Base-by-base conservation (phyloP, 2,797 vertebrate species). In the Benthosema pterotum region DNA sequence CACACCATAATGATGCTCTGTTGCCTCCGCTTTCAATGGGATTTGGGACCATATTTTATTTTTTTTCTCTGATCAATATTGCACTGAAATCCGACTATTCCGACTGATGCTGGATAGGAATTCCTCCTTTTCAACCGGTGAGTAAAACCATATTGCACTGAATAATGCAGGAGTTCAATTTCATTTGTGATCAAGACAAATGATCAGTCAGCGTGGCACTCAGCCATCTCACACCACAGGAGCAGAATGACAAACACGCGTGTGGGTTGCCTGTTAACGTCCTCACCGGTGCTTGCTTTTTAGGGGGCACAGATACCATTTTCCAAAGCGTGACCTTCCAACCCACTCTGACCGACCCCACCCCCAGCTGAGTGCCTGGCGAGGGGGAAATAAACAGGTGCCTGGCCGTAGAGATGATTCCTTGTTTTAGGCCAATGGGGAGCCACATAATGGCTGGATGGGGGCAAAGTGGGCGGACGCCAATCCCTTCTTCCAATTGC, bases 301-400 rank as follows among this genome's bases (percentile, higher is more conserved):
- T n/a, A n/a, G 0, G 65, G 82, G 69, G 65, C 60, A 46, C 53
- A 83, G 65, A n/a, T 71, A 87, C 78, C 75, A 79, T 87, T 87
- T 80, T 74, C 75, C 63, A 78, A 80, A 70, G 64, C 64, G 16
- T 84, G 82, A 90, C 87, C 83, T 85, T 78, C 75, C 63, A 81
- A 70, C 67, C 51, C 32, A 61, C 73, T 73, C 46, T 72, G 11
- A 8, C 32, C 1, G 8, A 38, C 32, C 32, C 32, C 32, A 38
- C 32, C 32, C 32, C 32, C 32, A 38, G 11, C 52, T 54, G n/a
- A 57, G 65, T 69, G 53, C 79, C 80, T 65, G 72, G 55, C 79
- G 50, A 12, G 76, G 50, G 58, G 67, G 47, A 62, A 68, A 73
- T 74, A 63, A 87, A 84, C 83, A 72, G 71, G 59, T 77, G 83